phyloP scores from a whole-genome alignment of 2,113 vertebrate genomes.

The Sardina pilchardus region DNA sequence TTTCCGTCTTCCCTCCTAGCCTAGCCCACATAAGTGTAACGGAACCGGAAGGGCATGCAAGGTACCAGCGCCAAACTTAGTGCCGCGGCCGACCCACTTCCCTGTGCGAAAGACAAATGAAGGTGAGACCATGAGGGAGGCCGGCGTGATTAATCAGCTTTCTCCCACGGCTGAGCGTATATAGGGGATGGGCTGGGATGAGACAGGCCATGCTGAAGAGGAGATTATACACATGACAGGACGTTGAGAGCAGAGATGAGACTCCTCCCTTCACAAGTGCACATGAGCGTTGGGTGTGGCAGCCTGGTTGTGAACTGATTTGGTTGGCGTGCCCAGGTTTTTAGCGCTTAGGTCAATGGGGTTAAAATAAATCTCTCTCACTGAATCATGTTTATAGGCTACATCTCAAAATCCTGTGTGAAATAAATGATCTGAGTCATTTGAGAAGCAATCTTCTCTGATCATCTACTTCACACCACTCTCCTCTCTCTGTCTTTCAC shows the following conservation, averaged over 20 bases:
- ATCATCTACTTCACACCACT: not conserved
- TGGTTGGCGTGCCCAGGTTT: not conserved
- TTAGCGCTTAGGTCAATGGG: not conserved
- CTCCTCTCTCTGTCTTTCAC: not conserved
- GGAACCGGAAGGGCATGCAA: not conserved
- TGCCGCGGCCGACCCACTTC: constrained; percentile 10
- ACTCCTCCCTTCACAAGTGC: not conserved
- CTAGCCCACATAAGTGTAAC: not conserved
- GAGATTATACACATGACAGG: not conserved
- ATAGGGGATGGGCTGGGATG: not conserved
- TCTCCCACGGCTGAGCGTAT: not conserved
- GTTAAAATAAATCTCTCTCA: not conserved
- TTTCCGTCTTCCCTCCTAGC: not conserved
- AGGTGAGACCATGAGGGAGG: constrained; percentile 24
- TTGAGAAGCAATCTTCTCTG: not conserved
- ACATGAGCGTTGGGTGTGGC: not conserved
- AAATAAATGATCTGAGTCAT: not conserved
- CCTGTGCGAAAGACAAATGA: constrained; percentile 21
- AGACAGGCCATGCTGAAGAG: not conserved
- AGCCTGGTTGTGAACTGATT: not conserved
- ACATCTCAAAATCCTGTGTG: not conserved
- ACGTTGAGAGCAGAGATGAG: not conserved
- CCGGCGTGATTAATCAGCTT: constrained; percentile 1
- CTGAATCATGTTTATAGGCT: not conserved
- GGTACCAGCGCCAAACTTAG: not conserved